Base-by-base conservation (phyloP, 1,140 invertebrate genomes). In the Copidosoma floridanum region DNA sequence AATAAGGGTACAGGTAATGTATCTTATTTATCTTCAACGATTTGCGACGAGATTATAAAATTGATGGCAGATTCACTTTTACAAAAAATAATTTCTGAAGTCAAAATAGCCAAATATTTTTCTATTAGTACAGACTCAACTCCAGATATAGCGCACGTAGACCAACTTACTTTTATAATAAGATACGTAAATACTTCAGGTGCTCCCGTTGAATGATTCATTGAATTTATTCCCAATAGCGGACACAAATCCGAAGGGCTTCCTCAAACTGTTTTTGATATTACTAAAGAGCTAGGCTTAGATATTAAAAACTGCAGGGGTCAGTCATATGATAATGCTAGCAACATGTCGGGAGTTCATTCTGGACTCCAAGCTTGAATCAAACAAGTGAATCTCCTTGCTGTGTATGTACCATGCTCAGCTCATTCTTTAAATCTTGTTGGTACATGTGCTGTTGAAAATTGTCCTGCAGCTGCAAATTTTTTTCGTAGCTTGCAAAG, bases 101-200 rank as follows among this genome's bases (percentile, higher is more conserved):
- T 66, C 1, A 58, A 59, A 54, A 29, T 29, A 46, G 50, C 53
- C 10, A 66, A 66, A 51, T 66, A 66, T 46, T 66, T 29, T 29
- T 56, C 47, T 14, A 18, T 63, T n/a, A 37, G 43, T 47, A 63
- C 78, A n/a, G 75, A 79, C 69, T 78, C 72, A 5, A 77, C 71
- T 18, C 72, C 73, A 41, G 72, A 79, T 64, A 64, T 76, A 43
- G 57, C 65, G 12, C 66, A 76, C 44, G 62, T 67, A 8, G 75
- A 81, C 64, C 71, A 80, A 62, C 57, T 79, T 10, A 65, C 69
- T 26, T 12, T 71, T 50, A 56, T 73, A 8, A 48, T 77, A 29
- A 61, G 63, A 62, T 62, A 24, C 57, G 68, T 43, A 69, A 71
- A 61, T 52, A 68, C 38, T 37, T 41, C 10, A 50, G 64, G 53